Base-by-base conservation (phyloP, 2,888 invertebrate genomes). In the Baccha elongata region DNA sequence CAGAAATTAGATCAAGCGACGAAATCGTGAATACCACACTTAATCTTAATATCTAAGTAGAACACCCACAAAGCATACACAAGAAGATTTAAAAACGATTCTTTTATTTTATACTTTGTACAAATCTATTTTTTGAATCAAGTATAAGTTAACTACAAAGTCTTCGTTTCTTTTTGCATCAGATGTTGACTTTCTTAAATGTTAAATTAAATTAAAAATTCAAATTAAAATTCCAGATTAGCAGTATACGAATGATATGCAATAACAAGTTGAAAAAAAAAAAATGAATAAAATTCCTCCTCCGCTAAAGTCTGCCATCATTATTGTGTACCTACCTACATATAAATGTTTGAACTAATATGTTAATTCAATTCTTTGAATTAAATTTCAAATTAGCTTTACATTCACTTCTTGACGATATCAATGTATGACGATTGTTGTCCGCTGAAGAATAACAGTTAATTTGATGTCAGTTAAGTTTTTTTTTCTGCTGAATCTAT, bases 351-450 rank as follows among this genome's bases (percentile, higher is more conserved):
- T 48, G 68, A 68, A 32, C 29, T 62, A 21, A 23, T 37, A 53
- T 74, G 55, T 69, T 50, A 80, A 74, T 80, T 74, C 35, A 58
- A 69, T 75, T 80, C 69, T 69, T n/a, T n/a, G n/a, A n/a, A n/a
- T n/a, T n/a, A n/a, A n/a, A 35, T 52, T 55, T 46, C 32, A 40
- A 64, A 71, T 62, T 60, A 76, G 44, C 58, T 21, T 37, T 35
- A 62, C 48, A 74, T 80, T 80, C 74, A 80, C 74, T 64, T 80
- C 53, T 60, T 29, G 2, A 17, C 26, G n/a, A n/a, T n/a, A n/a
- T n/a, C 23, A 29, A 60, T 48, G 74, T 68, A 58, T 40, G 23
- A 68, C 68, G 68, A 73, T 23, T 23, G 23, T 32, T 32, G 8
- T 64, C 79, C 74, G 48, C 53, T 67, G 11, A n/a, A 46, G 60